phyloP scores from a whole-genome alignment of 1,140 invertebrate genomes.

The Pogonus chalceus region DNA sequence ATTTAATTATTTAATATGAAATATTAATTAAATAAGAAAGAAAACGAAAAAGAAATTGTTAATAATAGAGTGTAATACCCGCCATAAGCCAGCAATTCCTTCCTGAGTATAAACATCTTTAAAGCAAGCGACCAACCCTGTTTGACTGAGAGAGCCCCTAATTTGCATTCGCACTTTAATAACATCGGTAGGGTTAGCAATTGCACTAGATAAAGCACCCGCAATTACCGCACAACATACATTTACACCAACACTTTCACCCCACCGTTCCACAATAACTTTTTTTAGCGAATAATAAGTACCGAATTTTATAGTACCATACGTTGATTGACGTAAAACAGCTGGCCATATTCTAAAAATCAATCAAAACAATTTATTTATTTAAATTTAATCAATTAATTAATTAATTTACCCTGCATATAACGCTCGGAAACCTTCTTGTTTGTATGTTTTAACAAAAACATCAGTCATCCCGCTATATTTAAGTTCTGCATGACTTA shows the following conservation, averaged over 20 bases:
- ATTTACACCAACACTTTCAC: constrained; percentile 69
- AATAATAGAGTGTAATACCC: constrained; percentile 47
- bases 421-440: constrained; percentile 68
- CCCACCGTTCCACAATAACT: constrained; percentile 48
- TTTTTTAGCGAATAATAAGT: constrained; percentile 87
- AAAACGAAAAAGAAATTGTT: neutral
- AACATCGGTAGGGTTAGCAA: constrained; percentile 95
- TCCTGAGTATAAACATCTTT: constrained; percentile 67
- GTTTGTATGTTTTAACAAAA: constrained; percentile 65
- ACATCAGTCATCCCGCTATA: constrained; percentile 91
- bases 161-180: constrained; percentile 95
- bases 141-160: constrained; percentile 40
- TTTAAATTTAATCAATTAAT: constrained; percentile 9
- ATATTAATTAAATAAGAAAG: no score
- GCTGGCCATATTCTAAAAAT: constrained; percentile 76
- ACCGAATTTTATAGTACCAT: constrained; percentile 95
- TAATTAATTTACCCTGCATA: constrained; percentile 65
- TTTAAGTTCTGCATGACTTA: constrained; percentile 59
- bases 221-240: constrained; percentile 75
- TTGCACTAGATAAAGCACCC: constrained; percentile 83
- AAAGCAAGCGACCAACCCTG: constrained; percentile 63
- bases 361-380: constrained; percentile 1
- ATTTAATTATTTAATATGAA: constrained; percentile 13
- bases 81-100: constrained; percentile 77
- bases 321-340: constrained; percentile 82